A percentile compares a stretch with the other conserved stretches of the same genome.
These are phyloP conservation scores for Drosophila mimetica DNA, from an alignment of 2,888 invertebrate species.

Conservation along the genomic window DNA sequence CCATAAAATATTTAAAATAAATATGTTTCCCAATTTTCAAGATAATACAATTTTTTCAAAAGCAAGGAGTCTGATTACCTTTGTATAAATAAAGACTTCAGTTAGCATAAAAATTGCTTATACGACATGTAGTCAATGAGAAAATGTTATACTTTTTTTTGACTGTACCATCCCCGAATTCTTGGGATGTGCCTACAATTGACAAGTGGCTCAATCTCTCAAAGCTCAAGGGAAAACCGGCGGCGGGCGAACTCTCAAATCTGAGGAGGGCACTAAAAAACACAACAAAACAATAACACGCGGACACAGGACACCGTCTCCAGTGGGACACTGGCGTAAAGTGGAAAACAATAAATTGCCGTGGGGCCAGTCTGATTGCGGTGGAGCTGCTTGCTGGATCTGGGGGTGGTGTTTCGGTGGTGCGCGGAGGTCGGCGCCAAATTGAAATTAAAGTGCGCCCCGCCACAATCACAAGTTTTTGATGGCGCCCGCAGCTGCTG, in stretches of 20 bases:
- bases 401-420: slow-evolving; percentile 2
- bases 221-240: slow-evolving; percentile 48
- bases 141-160: neutral
- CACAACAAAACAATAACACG: slow-evolving; percentile 54
- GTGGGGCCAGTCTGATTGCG: slow-evolving; percentile 52
- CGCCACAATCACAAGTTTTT: slow-evolving; percentile 72
- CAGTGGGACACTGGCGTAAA: slow-evolving; percentile 63
- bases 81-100: too few species aligned
- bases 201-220: slow-evolving; percentile 76
- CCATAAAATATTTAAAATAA: too few species aligned
- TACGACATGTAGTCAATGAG: neutral
- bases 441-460: slow-evolving; percentile 77
- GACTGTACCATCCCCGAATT: slow-evolving; percentile 3
- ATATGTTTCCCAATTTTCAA: too few species aligned
- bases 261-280: slow-evolving; percentile 55
- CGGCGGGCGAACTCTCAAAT: slow-evolving; percentile 47
- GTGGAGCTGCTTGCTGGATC: slow-evolving; percentile 3
- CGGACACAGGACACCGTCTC: slow-evolving; percentile 28
- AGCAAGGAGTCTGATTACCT: too few species aligned
- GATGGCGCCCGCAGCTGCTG: slow-evolving; percentile 74
- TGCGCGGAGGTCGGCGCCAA: slow-evolving; percentile 52
- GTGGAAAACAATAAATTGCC: slow-evolving; percentile 80
- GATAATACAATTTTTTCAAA: too few species aligned
- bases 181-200: slow-evolving; percentile 51
- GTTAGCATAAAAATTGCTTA: neutral